Evolutionary conservation across 2,113 vertebrate species (phyloP), one percentile per base, ranked within the genome.

Genomic region (Cromileptes altivelis): DNA sequence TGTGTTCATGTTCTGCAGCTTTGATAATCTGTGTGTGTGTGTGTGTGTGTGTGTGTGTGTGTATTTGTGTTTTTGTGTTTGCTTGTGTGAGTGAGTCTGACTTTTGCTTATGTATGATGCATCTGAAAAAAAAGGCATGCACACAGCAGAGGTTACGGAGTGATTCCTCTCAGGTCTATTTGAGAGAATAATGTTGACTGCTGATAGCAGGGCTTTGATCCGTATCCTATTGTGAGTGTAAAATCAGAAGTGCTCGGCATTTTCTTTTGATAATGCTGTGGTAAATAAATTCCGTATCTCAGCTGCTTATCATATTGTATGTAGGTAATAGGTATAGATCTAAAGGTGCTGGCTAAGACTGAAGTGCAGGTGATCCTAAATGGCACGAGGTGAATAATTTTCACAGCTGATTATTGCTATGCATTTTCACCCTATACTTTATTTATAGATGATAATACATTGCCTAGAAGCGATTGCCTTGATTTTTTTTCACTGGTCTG

Each of bases 121-220:
- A 79, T 83, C 42, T 78, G 49, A 37, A 62, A 15, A 21, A 6
- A 67, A 64, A 55, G 10, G 45, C 60, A 79, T 78, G 67, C 83
- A 70, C 73, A 85, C 73, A 85, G 89, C 86, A 73, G 87, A 91
- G 85, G 87, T 88, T 82, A 78, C 6, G 70, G 83, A 67, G 82
- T 27, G 82, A 80, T 83, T 91, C 85, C 85, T 91, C 84, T 83
- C 69, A 70, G 80, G 84, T 82, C 68, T 77, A 14, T 85, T 89
- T 71, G 80, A 81, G 85, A 86, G 91, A 85, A 92, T 88, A 86
- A 91, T 79, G 86, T 84, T 49, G 86, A 86, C 88, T 90, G 91
- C 86, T 92, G 93, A 94, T 90, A 87, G 88, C 84, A 33, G 88
- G 80, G 85, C 91, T 91, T 91, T 94, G 90, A 93, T 91, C 92